phyloP scores from a whole-genome alignment of 2,113 vertebrate species.

The Nestor notabilis region DNA sequence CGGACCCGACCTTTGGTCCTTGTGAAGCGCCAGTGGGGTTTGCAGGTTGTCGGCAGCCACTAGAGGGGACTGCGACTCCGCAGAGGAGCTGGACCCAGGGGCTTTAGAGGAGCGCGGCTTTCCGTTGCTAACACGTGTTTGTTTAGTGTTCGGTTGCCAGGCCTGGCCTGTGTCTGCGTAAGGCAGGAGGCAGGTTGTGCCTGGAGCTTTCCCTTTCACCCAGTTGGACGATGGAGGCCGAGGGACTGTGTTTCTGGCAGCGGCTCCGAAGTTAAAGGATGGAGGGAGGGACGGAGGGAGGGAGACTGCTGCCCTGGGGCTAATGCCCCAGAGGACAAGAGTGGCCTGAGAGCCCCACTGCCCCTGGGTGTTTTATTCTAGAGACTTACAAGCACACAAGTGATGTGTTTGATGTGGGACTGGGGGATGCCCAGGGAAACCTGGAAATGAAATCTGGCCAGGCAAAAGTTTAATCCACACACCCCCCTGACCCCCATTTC shows the following conservation, averaged over 20 bases:
- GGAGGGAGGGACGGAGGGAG: too few relatives aligned
- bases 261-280: too few relatives aligned
- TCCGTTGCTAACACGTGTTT: neutral
- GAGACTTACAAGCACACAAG: neutral
- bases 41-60: neutral
- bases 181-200: neutral
- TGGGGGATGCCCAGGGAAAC: neutral
- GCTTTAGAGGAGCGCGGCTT: fast-evolving
- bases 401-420: neutral
- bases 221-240: neutral
- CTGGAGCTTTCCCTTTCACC: conserved; percentile 31
- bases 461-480: neutral
- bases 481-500: neutral
- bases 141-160: neutral
- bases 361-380: neutral
- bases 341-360: fast-evolving
- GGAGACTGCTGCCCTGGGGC: neutral
- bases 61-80: neutral
- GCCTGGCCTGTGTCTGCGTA: neutral
- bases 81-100: fast-evolving
- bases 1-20: fast-evolving
- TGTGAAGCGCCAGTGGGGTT: fast-evolving
- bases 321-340: neutral
- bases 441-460: neutral
- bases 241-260: neutral